Evolutionary conservation across 2,888 invertebrate species (phyloP).

Genomic region (Synanthedon formicaeformis): DNA sequence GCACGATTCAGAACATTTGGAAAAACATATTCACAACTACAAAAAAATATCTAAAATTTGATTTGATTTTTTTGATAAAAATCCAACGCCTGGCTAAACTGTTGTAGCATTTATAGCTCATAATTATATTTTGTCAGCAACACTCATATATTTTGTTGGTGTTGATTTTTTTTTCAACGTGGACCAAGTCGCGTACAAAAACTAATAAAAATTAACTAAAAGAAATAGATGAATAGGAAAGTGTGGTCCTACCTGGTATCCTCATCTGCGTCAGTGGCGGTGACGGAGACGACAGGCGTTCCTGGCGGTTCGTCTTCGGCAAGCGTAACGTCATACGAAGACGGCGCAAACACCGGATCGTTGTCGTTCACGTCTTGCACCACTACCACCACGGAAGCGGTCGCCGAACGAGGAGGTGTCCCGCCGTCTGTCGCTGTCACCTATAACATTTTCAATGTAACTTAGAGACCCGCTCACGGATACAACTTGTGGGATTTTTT

Average conservation of each 20-base stretch:
- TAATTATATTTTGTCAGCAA: too few relatives aligned
- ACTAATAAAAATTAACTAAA: too few relatives aligned
- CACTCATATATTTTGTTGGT: too few relatives aligned
- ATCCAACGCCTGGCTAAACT: too few relatives aligned
- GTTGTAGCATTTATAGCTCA: too few relatives aligned
- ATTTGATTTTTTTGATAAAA: too few relatives aligned
- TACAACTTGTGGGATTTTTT: too few relatives aligned
- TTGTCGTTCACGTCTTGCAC: constrained; percentile 96
- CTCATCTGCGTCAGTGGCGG: constrained; percentile 91
- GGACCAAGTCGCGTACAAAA: too few relatives aligned
- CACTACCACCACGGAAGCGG: constrained; percentile 88
- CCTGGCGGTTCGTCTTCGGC: constrained; percentile 92
- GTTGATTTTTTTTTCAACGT: too few relatives aligned
- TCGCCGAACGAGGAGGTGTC: constrained; percentile 84
- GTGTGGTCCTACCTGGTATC: constrained; percentile 68
- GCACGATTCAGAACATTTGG: not conserved
- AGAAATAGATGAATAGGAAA: too few relatives aligned
- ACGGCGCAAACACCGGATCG: constrained; percentile 93
- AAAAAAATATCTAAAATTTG: too few relatives aligned
- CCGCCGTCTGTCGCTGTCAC: constrained; percentile 90
- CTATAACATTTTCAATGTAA: constrained; percentile 29
- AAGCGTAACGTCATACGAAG: constrained; percentile 91
- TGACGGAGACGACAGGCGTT: constrained; percentile 88
- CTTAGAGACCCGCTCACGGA: too few relatives aligned
- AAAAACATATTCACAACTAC: not conserved